A percentile compares a stretch with the other conserved stretches of the same genome.
Conservation (phyloP, 2,888 invertebrate genomes). For the Deilephila porcellus region DNA sequence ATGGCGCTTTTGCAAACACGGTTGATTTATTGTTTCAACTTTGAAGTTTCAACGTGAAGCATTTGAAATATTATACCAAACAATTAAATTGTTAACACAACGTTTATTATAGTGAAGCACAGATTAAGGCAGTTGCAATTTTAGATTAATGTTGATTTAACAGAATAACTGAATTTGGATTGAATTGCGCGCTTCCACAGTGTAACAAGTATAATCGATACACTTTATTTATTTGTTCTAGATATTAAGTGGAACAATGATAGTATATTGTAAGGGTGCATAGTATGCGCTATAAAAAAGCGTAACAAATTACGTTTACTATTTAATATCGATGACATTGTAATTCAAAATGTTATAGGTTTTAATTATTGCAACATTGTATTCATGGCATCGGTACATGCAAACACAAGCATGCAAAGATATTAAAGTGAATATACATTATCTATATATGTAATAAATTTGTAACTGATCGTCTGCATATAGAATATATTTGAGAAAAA, state of each 20-base stretch:
- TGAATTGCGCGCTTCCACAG: not conserved
- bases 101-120: not conserved
- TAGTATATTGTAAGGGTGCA: no score
- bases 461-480: no score
- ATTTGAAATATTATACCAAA: not conserved
- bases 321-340: not conserved
- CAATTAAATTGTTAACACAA: not conserved
- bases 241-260: no score
- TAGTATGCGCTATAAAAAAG: not conserved
- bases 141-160: not conserved
- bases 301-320: not conserved
- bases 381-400: not conserved
- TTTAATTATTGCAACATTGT: not conserved
- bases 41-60: not conserved
- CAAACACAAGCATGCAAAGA: not conserved
- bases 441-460: not conserved
- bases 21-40: constrained; percentile 14
- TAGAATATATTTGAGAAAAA: not conserved
- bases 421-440: not conserved
- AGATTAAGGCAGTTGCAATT: not conserved
- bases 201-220: not conserved
- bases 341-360: not conserved
- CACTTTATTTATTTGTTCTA: not conserved
- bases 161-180: not conserved
- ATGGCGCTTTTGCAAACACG: constrained; percentile 21